Conservation (phyloP, 1,140 invertebrate genomes). For the Eurosta solidaginis region DNA sequence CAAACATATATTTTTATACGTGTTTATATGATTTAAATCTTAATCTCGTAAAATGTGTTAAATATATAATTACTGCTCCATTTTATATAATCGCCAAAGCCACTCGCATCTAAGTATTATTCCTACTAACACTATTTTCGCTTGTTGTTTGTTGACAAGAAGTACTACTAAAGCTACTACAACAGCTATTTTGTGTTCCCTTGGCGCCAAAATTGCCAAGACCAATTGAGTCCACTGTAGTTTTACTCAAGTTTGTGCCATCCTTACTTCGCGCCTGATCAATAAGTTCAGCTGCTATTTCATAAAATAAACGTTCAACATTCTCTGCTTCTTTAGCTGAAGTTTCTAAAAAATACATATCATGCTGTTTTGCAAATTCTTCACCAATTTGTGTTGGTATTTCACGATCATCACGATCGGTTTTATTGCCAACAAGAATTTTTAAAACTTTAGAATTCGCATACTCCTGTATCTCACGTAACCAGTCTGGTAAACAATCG, state of each 20-base stretch:
- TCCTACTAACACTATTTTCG: neutral
- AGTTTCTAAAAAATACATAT: slow-evolving; percentile 98
- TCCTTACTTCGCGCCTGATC: slow-evolving; percentile 66
- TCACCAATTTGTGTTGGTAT: slow-evolving; percentile 93
- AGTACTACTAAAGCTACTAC: slow-evolving; percentile 40
- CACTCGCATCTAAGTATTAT: neutral
- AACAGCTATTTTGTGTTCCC: slow-evolving; percentile 52
- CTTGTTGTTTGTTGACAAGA: slow-evolving; percentile 47
- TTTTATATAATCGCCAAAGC: no score
- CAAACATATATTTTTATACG: neutral
- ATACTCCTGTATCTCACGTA: slow-evolving; percentile 95
- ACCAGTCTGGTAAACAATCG: slow-evolving; percentile 93
- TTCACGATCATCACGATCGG: slow-evolving; percentile 92
- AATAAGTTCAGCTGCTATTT: slow-evolving; percentile 92
- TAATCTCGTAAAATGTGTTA: neutral
- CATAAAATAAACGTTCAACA: slow-evolving; percentile 94
- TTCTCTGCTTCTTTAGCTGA: slow-evolving; percentile 98
- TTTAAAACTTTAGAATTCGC: slow-evolving; percentile 92
- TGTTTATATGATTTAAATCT: neutral
- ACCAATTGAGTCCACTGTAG: slow-evolving; percentile 48
- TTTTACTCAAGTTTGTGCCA: slow-evolving; percentile 37
- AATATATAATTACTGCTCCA: neutral
- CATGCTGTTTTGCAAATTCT: slow-evolving; percentile 91
- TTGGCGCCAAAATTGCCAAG: slow-evolving; percentile 46
- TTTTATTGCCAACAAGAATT: slow-evolving; percentile 95